These are phyloP conservation scores for Urocynchramus pylzowi DNA, from an alignment of 2,113 vertebrate genomes.

Conservation along the genomic window DNA sequence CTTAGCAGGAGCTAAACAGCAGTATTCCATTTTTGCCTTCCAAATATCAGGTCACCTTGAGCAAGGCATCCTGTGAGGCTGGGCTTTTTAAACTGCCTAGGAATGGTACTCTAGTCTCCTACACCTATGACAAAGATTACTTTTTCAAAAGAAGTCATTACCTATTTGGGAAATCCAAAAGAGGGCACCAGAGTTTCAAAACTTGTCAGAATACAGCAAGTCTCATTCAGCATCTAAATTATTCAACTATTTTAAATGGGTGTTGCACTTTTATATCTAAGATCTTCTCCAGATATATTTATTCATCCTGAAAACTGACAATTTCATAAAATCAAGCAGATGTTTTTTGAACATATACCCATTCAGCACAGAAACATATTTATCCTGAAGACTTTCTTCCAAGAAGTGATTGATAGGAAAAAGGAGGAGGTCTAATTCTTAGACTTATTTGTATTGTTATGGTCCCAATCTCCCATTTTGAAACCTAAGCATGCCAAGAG, in stretches of 20 bases:
- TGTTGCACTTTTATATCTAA: neutral
- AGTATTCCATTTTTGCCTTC: neutral
- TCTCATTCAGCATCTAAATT: neutral
- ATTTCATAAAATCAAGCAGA: neutral
- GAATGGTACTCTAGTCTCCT: neutral
- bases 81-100: neutral
- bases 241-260: neutral
- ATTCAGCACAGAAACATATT: neutral
- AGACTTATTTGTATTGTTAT: neutral
- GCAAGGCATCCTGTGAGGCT: neutral
- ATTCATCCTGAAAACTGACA: neutral
- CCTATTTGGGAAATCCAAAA: neutral
- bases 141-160: neutral
- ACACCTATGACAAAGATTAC: neutral
- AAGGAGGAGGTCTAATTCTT: neutral
- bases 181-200: neutral
- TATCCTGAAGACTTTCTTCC: neutral
- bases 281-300: neutral
- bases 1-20: conserved; percentile 27
- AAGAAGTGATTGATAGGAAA: neutral
- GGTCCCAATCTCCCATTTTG: neutral
- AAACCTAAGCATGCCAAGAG: neutral
- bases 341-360: neutral
- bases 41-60: conserved; percentile 4
- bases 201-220: neutral